phyloP scores from a whole-genome alignment of 2,888 invertebrate genomes.

The Odontothrips loti region DNA sequence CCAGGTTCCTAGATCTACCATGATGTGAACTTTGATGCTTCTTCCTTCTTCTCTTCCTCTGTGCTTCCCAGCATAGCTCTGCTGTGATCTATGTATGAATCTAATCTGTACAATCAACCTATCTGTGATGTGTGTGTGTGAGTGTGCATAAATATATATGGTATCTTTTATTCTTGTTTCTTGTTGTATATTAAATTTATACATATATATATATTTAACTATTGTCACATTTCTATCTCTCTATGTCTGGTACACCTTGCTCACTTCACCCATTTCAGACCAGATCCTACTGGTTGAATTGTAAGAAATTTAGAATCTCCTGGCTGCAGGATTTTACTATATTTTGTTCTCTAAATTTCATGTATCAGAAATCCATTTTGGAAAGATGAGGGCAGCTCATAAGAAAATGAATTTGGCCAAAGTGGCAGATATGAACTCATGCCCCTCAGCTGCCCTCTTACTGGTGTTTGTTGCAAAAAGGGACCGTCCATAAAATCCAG shows the following conservation, averaged over 20 bases:
- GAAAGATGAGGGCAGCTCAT: too few relatives aligned
- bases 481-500: not conserved
- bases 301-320: not conserved
- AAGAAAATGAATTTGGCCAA: too few relatives aligned
- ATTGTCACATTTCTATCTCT: not conserved
- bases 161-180: not conserved
- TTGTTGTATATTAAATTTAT: not conserved
- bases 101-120: conserved; percentile 5
- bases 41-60: not conserved
- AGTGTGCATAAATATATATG: not conserved
- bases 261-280: not conserved
- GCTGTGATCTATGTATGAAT: conserved; percentile 18
- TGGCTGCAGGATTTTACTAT: too few relatives aligned
- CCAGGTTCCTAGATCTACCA: too few relatives aligned
- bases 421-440: too few relatives aligned
- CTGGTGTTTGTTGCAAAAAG: not conserved
- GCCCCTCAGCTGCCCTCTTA: too few relatives aligned
- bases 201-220: not conserved
- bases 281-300: not conserved
- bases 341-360: too few relatives aligned
- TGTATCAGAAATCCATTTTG: too few relatives aligned
- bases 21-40: too few relatives aligned
- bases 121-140: conserved; percentile 12
- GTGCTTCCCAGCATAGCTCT: conserved; percentile 22
- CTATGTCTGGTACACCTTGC: not conserved